A percentile compares a stretch with the other conserved stretches of the same genome.
Conservation (phyloP, 2,888 invertebrate genomes). For the Endotricha flammealis region DNA sequence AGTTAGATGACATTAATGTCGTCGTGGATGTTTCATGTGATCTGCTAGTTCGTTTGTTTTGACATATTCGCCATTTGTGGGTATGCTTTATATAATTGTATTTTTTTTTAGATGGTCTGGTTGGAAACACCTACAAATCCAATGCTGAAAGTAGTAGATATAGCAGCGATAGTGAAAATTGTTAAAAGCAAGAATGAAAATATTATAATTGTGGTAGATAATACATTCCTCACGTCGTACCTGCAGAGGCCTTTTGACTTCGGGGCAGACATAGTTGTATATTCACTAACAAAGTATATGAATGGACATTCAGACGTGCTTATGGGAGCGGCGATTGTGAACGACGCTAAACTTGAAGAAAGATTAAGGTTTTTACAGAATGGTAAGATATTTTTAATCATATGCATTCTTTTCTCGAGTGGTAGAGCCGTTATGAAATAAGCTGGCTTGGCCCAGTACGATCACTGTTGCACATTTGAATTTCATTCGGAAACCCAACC, state of each 20-base stretch:
- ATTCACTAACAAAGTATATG: conserved; percentile 97
- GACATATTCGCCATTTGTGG: too few relatives aligned
- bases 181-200: conserved; percentile 72
- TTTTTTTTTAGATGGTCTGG: conserved; percentile 93
- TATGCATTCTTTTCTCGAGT: conserved; percentile 7
- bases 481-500: too few relatives aligned
- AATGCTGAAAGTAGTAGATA: conserved; percentile 91
- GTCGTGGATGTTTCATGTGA: too few relatives aligned
- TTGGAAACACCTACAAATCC: conserved; percentile 98
- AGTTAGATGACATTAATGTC: too few relatives aligned
- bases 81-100: too few relatives aligned
- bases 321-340: conserved; percentile 93
- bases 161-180: conserved; percentile 81
- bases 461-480: too few relatives aligned
- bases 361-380: conserved; percentile 91
- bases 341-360: conserved; percentile 82
- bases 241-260: conserved; percentile 92
- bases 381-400: conserved; percentile 65
- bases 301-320: conserved; percentile 98
- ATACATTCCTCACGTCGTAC: conserved; percentile 94
- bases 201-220: conserved; percentile 90
- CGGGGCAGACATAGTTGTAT: conserved; percentile 93
- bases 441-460: too few relatives aligned
- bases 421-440: too few relatives aligned
- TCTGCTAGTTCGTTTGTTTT: too few relatives aligned